phyloP scores from a whole-genome alignment of 2,888 invertebrate genomes.

The Lapara coniferarum region DNA sequence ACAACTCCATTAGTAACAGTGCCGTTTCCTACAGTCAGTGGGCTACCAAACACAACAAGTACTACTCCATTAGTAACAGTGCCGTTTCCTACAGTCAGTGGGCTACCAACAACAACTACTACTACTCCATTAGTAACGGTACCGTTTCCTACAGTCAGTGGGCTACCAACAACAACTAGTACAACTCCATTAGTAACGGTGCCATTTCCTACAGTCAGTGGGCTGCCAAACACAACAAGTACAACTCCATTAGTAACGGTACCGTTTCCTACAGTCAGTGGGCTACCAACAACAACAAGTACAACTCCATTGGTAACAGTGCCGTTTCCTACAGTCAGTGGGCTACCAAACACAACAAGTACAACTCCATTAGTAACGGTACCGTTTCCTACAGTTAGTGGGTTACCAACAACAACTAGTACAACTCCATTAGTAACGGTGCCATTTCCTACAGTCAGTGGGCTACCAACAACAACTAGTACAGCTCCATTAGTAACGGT shows the following conservation, averaged over 20 bases:
- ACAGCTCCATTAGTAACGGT: constrained; percentile 10
- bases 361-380: constrained; percentile 26
- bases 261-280: constrained; percentile 20
- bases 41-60: background rate
- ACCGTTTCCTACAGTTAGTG: constrained; percentile 22
- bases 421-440: constrained; percentile 26
- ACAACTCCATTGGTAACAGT: constrained; percentile 23
- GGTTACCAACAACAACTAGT: background rate
- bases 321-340: constrained; percentile 23
- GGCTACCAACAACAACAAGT: background rate
- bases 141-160: constrained; percentile 27
- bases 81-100: constrained; percentile 27
- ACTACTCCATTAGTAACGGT: constrained; percentile 25
- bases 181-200: constrained; percentile 23
- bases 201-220: constrained; percentile 21
- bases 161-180: background rate
- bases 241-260: constrained; percentile 24
- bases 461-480: background rate
- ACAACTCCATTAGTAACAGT: constrained; percentile 25
- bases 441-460: constrained; percentile 22
- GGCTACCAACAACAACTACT: background rate
- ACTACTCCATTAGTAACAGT: constrained; percentile 27
- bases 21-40: constrained; percentile 21
- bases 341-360: background rate
- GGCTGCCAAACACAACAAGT: background rate